Base-by-base conservation (phyloP, 2,888 invertebrate species). In the Ametastegia equiseti region DNA sequence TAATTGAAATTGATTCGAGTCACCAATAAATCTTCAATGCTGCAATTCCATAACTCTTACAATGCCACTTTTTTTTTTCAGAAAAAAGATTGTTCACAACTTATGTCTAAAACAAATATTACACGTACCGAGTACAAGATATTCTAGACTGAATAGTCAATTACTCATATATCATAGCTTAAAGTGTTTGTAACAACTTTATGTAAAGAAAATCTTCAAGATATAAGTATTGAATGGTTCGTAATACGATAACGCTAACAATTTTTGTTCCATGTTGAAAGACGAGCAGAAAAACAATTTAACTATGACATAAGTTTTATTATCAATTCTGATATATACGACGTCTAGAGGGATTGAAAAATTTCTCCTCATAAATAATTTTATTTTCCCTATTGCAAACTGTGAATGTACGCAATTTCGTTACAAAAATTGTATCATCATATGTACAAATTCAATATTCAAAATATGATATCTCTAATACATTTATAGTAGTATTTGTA, bases 391-490 rank as follows among this genome's bases (percentile, higher is more conserved):
- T 75, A 45, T 71, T 47, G 42, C 47, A 47, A 42, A 71, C 75
- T 75, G 13, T 54, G 54, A 36, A 54, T 75, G 75, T 71, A 71
- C 47, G 71, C 47, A 71, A 71, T 65, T 45, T 75, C 23, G 36
- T 77, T 65, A 77, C 19, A 81, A 50, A 50, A 50, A 73, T 78
- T 81, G 54, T 82, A 81, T 82, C 63, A 84, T 83, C 84, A 83
- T 88, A 88, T 87, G 83, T 89, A 89, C 88, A 89, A 87, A 85
- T 88, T 85, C 86, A 84, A 87, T 88, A 88, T 88, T 88, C 86
- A 88, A 88, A 89, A 89, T 89, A 89, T 87, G 83, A 87, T 83
- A 85, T 75, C 75, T 75, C 27, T 75, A 54, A 75, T 75, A 75
- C 27, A 45, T 45, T 27, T n/a, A 47, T 71, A 71, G 39, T 67